These are phyloP conservation scores for Drosophila lowei DNA, from an alignment of 1,140 invertebrate genomes.

Conservation along the genomic window DNA sequence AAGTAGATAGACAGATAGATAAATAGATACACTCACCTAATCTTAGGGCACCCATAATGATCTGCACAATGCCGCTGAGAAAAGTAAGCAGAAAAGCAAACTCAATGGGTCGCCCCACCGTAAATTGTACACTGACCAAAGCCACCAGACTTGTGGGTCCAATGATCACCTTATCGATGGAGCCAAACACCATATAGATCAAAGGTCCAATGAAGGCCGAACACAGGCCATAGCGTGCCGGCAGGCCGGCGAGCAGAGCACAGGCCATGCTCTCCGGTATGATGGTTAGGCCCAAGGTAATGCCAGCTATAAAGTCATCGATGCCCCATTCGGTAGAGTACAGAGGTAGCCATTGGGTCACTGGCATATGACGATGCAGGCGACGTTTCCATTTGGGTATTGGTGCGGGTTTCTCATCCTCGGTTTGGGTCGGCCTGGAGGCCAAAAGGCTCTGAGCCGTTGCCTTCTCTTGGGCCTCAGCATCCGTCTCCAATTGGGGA, in stretches of 20 bases:
- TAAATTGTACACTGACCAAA: slow-evolving; percentile 88
- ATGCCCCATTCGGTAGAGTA: slow-evolving; percentile 86
- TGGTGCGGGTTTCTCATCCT: slow-evolving; percentile 19
- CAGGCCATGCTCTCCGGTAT: slow-evolving; percentile 94
- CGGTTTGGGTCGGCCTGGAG: slow-evolving; percentile 23
- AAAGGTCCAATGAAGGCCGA: slow-evolving; percentile 88
- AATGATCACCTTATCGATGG: slow-evolving; percentile 95
- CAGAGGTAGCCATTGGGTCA: slow-evolving; percentile 86
- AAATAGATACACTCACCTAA: slow-evolving; percentile 61
- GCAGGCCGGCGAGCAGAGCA: slow-evolving; percentile 89
- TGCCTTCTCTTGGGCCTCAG: slow-evolving; percentile 48
- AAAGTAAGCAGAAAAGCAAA: slow-evolving; percentile 92
- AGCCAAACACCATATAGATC: slow-evolving; percentile 94
- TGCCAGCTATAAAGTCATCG: slow-evolving; percentile 89
- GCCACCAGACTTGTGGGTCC: slow-evolving; percentile 93
- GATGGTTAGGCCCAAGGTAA: slow-evolving; percentile 91
- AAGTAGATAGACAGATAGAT: neutral
- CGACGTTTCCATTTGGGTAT: slow-evolving; percentile 49
- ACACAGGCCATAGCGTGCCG: slow-evolving; percentile 85
- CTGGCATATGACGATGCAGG: slow-evolving; percentile 60
- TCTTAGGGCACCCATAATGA: slow-evolving; percentile 87
- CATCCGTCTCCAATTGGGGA: slow-evolving; percentile 61
- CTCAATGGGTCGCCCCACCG: slow-evolving; percentile 88
- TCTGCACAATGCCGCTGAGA: slow-evolving; percentile 89
- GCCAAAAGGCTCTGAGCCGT: slow-evolving; percentile 47